Base-by-base conservation (phyloP, 2,797 vertebrate species). In the Mastacembelus armatus region DNA sequence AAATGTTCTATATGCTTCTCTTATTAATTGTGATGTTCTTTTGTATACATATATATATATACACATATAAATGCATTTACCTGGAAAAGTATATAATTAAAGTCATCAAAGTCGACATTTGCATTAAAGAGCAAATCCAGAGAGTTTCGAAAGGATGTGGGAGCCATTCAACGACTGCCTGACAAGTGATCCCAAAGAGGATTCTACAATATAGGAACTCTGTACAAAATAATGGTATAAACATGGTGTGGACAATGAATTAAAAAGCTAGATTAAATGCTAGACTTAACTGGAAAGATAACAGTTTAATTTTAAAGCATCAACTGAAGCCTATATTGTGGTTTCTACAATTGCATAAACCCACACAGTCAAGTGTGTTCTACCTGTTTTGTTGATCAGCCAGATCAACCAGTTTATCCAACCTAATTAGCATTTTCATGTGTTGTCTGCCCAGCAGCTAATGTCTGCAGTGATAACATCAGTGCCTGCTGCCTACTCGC, bases 401-500 rank as follows among this genome's bases (percentile, higher is more conserved):
- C 57, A 66, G 43, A 74, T 42, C 29, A 47, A 49, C 47, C 52
- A 64, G 40, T 77, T 79, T 62, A 71, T 66, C 66, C 56, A 73
- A 77, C 66, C 26, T 62, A 86, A 88, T 89, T 83, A 80, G 73
- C 42, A 60, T 77, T 76, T 85, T 74, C 74, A 72, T 84, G 49
- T 71, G 64, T 76, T 81, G 70, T 87, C 67, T 78, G 58, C 59
- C 68, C 56, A 19, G 52, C 35, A 24, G 83, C 77, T 82, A 84
- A 83, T 80, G 84, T 86, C 69, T 69, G 55, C 32, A 9, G 48
- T 14, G 89, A 92, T 91, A 91, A 64, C 83, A 90, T 91, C 83
- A 4, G 29, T n/a, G 5, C 55, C 69, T 33, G 64, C 78, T 80
- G 85, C 87, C 84, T 64, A 30, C 81, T 81, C 27, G 65, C 87